Evolutionary conservation across 1,140 invertebrate genomes (phyloP).

Genomic region (Philaenus spumarius): DNA sequence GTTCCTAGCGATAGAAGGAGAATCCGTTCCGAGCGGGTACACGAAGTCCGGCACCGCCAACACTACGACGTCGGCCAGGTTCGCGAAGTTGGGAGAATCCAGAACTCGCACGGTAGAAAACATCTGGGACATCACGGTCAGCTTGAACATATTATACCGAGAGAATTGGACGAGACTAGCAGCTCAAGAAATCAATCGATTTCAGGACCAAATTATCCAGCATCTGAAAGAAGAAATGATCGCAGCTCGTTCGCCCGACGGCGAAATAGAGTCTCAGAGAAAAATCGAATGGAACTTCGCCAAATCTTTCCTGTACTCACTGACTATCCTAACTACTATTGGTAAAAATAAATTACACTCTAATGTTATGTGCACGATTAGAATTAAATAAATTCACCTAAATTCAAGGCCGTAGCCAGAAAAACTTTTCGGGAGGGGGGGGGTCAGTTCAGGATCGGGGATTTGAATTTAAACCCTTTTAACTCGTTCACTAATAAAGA

Average conservation of each 20-base stretch:
- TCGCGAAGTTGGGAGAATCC: conserved; percentile 54
- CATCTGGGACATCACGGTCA: conserved; percentile 93
- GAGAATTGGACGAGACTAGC: conserved; percentile 90
- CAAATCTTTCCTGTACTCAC: conserved; percentile 89
- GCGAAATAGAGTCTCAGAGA: not conserved
- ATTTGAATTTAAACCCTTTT: too few relatives aligned
- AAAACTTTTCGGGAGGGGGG: too few relatives aligned
- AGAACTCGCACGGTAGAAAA: conserved; percentile 72
- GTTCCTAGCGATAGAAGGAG: conserved; percentile 83
- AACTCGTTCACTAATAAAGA: too few relatives aligned
- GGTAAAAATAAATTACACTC: too few relatives aligned
- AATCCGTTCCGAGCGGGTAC: conserved; percentile 41
- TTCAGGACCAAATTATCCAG: conserved; percentile 79
- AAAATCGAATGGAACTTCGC: conserved; percentile 80
- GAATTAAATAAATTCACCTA: too few relatives aligned
- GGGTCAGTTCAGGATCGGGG: too few relatives aligned
- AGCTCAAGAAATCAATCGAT: conserved; percentile 77
- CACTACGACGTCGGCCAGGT: conserved; percentile 39
- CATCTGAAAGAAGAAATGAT: conserved; percentile 65
- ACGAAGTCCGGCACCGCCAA: conserved; percentile 22
- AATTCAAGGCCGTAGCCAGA: too few relatives aligned
- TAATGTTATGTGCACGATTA: too few relatives aligned
- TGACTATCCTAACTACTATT: conserved; percentile 93
- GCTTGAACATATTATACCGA: conserved; percentile 86
- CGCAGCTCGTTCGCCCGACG: too few relatives aligned